Conservation (phyloP, 2,113 vertebrate genomes). For the Oxyruncus cristatus region DNA sequence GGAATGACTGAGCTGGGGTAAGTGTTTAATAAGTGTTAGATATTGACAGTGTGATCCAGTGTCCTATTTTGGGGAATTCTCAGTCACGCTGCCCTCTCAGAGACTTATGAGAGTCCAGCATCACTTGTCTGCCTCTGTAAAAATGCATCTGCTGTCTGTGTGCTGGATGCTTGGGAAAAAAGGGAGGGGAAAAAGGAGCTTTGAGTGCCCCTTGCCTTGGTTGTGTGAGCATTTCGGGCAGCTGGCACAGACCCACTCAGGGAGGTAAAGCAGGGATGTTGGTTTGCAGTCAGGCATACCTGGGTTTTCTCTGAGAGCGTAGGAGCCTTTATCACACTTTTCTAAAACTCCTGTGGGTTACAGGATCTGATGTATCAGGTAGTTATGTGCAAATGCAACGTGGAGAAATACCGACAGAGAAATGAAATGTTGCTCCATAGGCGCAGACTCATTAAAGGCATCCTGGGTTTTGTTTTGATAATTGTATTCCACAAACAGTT, state of each 20-base stretch:
- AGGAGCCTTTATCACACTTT: not conserved
- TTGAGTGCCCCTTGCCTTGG: not conserved
- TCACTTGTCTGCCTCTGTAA: not conserved
- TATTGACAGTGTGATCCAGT: not conserved
- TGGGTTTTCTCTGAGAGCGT: not conserved
- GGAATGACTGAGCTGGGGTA: constrained; percentile 86
- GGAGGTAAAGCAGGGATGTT: not conserved
- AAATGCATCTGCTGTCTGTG: not conserved
- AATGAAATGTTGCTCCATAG: not conserved
- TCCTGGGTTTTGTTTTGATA: not conserved
- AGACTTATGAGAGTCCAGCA: not conserved
- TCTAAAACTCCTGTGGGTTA: not conserved
- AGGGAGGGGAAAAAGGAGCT: not conserved
- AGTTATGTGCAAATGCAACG: not conserved
- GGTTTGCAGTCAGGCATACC: not conserved
- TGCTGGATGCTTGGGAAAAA: not conserved
- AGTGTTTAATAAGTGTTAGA: constrained; percentile 7
- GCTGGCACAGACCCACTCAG: not conserved
- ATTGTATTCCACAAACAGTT: not conserved
- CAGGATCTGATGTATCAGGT: not conserved
- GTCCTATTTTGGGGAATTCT: not conserved
- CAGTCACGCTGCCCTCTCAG: not conserved
- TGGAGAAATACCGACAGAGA: not conserved
- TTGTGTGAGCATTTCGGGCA: not conserved
- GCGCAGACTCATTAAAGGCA: not conserved